Evolutionary conservation across 2,888 invertebrate genomes (phyloP).

Genomic region (Stratiomys singularior): DNA sequence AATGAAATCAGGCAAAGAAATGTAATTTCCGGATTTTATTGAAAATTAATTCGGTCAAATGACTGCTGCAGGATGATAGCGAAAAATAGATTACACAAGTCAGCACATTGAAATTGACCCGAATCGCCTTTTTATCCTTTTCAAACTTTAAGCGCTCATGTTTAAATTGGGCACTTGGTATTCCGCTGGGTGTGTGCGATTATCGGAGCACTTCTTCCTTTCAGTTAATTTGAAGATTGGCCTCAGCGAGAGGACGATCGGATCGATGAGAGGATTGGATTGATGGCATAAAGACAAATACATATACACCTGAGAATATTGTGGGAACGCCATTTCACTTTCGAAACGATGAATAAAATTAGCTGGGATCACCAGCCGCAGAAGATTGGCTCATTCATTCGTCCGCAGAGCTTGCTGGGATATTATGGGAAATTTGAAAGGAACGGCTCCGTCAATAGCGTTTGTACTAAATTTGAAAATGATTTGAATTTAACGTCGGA

Average conservation of each 20-base stretch:
- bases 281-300: not conserved
- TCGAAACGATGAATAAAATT: constrained; percentile 31
- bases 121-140: not conserved
- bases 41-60: constrained; percentile 38
- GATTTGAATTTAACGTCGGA: constrained; percentile 14
- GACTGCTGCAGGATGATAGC: constrained; percentile 3
- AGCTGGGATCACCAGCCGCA: not conserved
- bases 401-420: not conserved
- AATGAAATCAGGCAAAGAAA: constrained; percentile 31
- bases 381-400: not conserved
- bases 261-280: not conserved
- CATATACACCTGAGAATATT: constrained; percentile 21
- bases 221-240: not conserved
- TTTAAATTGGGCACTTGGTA: constrained; percentile 4
- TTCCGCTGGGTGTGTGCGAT: constrained; percentile 32
- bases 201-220: constrained; percentile 19
- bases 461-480: not conserved
- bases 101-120: not conserved
- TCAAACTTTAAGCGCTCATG: not conserved
- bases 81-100: not conserved
- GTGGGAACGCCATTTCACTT: not conserved
- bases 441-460: not conserved
- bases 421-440: not conserved
- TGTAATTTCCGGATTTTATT: constrained; percentile 27
- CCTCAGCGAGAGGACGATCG: no score